Percentiles rank a stretch among this genome's conserved stretches.
Conservation (phyloP, 1,140 invertebrate genomes). For the Pseudomyrmex pallidus region DNA sequence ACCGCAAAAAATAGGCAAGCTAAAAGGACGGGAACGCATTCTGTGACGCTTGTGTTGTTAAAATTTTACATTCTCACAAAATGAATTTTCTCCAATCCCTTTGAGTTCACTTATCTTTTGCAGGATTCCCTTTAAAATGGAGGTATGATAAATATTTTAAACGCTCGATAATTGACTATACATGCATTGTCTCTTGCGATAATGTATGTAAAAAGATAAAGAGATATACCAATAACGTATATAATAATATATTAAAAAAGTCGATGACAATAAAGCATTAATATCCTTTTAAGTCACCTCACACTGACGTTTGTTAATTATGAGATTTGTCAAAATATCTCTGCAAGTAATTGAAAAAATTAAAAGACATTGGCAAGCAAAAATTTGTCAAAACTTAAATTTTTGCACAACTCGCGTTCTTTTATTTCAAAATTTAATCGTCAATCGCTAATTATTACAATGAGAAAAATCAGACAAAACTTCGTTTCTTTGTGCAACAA, state of each 20-base stretch:
- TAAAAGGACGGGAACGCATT: constrained; percentile 38
- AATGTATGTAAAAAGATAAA: constrained; percentile 19
- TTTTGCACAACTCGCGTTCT: neutral
- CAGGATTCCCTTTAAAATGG: constrained; percentile 30
- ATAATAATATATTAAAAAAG: constrained; percentile 37
- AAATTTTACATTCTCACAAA: constrained; percentile 11
- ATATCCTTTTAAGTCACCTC: neutral
- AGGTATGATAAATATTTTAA: constrained; percentile 45
- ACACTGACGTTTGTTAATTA: neutral
- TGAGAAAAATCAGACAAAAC: neutral
- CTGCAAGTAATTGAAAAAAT: constrained; percentile 11
- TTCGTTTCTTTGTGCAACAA: neutral
- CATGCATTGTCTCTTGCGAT: constrained; percentile 54
- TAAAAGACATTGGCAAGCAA: constrained; percentile 38
- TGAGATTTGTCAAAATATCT: neutral
- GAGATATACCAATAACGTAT: neutral
- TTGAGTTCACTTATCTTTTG: constrained; percentile 55
- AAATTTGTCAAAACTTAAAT: neutral
- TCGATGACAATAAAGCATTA: constrained; percentile 34
- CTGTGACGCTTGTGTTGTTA: constrained; percentile 5
- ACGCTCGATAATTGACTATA: constrained; percentile 51
- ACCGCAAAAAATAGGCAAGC: constrained; percentile 54
- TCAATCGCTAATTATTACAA: neutral
- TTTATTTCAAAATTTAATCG: constrained; percentile 9
- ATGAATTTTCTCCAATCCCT: constrained; percentile 15